Conservation (phyloP, 2,888 invertebrate species). For the Coleophora flavipennella region DNA sequence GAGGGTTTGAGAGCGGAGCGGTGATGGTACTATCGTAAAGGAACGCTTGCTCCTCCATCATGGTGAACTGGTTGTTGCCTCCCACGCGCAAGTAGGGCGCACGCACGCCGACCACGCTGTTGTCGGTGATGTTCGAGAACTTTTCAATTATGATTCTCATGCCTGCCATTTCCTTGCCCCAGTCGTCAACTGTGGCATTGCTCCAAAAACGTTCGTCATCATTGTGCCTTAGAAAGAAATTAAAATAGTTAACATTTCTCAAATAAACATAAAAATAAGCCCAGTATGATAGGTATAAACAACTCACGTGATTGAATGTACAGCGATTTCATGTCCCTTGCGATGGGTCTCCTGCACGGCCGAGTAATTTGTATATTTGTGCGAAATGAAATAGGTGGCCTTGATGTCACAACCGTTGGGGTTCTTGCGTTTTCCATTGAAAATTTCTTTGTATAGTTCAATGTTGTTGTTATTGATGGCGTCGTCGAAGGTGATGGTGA, state of each 20-base stretch:
- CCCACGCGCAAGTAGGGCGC: constrained; percentile 93
- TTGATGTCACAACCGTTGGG: constrained; percentile 95
- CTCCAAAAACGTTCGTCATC: constrained; percentile 95
- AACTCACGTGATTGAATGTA: constrained; percentile 93
- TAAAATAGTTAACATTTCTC: neutral
- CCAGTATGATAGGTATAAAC: neutral
- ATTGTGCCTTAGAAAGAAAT: constrained; percentile 77
- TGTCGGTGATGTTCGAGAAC: constrained; percentile 90
- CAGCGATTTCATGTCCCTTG: constrained; percentile 94
- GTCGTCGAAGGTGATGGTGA: constrained; percentile 94
- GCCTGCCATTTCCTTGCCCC: constrained; percentile 96
- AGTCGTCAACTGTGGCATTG: constrained; percentile 91
- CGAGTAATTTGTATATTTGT: constrained; percentile 94
- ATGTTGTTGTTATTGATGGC: constrained; percentile 97
- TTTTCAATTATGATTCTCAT: constrained; percentile 93
- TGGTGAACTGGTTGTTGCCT: constrained; percentile 96
- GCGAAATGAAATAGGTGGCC: constrained; percentile 92
- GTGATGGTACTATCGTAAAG: constrained; percentile 96
- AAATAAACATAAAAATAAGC: neutral
- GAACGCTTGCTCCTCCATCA: constrained; percentile 98
- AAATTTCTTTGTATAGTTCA: constrained; percentile 93
- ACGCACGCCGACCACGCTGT: constrained; percentile 91
- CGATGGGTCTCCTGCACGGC: constrained; percentile 93
- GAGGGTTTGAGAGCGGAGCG: constrained; percentile 90
- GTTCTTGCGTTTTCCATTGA: constrained; percentile 90